phyloP scores from a whole-genome alignment of 1,140 invertebrate genomes.

The Formica exsecta region DNA sequence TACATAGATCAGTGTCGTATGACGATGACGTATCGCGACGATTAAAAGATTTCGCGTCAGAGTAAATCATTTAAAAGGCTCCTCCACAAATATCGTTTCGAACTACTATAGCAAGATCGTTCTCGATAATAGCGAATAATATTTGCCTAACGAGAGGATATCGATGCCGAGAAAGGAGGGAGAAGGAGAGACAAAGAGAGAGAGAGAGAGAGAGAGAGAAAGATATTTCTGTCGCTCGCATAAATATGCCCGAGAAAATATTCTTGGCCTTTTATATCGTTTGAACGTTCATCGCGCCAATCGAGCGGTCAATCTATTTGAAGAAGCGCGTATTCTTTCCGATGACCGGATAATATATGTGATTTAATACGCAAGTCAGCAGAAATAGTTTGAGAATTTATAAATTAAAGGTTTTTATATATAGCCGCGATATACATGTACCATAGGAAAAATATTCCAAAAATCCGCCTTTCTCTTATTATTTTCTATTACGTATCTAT shows the following conservation, averaged over 20 bases:
- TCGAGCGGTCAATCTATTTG: conserved; percentile 48
- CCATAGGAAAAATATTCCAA: background rate
- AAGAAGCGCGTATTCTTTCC: conserved; percentile 27
- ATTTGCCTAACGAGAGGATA: conserved; percentile 10
- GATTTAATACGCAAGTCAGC: background rate
- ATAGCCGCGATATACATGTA: background rate
- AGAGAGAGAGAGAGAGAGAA: conserved; percentile 19
- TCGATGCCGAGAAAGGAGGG: background rate
- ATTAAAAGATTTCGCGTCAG: conserved; percentile 6
- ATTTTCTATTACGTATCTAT: background rate
- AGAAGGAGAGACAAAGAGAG: background rate
- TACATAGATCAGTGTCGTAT: too few species aligned
- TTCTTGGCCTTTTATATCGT: conserved; percentile 37
- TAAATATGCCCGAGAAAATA: conserved; percentile 42
- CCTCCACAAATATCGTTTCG: background rate
- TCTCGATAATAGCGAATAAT: conserved; percentile 8
- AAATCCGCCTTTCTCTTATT: background rate
- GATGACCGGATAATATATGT: background rate
- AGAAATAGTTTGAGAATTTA: background rate
- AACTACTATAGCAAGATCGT: background rate
- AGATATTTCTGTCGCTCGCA: conserved; percentile 13
- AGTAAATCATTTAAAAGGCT: conserved; percentile 21
- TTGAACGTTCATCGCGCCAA: conserved; percentile 39
- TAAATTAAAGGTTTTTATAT: too few species aligned
- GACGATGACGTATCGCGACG: background rate